Evolutionary conservation across 2,888 invertebrate species (phyloP), one percentile per base, ranked within the genome.

Genomic region (Spodoptera exigua): DNA sequence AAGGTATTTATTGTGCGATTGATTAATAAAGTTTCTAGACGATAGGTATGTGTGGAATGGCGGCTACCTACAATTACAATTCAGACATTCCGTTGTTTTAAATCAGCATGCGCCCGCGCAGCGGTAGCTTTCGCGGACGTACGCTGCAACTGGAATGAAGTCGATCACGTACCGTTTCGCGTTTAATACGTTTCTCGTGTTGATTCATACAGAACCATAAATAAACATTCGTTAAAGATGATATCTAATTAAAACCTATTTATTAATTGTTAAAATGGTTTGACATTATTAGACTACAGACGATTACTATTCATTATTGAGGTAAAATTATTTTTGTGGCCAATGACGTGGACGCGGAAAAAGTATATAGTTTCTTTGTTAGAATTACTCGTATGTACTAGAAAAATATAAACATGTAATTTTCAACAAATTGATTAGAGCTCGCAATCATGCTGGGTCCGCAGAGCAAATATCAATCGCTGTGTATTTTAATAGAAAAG

Each of bases 51-150:
- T 58, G 49, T 11, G 65, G 72, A 67, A 75, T 77, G 60, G 46
- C 55, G 44, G 43, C 54, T 67, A 69, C 61, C 59, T 67, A 62
- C 62, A 67, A 51, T 72, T 78, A 72, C 78, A 61, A 70, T 75
- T 82, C 76, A 81, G 80, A 77, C 82, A 89, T 89, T 87, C 88
- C 85, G 84, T 82, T 82, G 83, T 82, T 86, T 74, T 81, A 78
- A 86, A 84, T 85, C 76, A 83, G 80, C 79, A 85, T 84, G 84
- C 84, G 83, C 81, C 69, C 58, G 80, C 81, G 87, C 81, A 71
- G 76, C 80, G 39, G 46, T 72, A 83, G 84, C 89, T 91, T 91
- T 88, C 87, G 83, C 89, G 83, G 78, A 79, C 79, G 79, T 83
- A 70, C 79, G 78, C 80, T 70, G 73, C 75, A 73, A 66, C 78